Percentiles rank a stretch among this genome's conserved stretches.
phyloP scores from a whole-genome alignment of 2,888 invertebrate genomes.

The Mamestra brassicae region DNA sequence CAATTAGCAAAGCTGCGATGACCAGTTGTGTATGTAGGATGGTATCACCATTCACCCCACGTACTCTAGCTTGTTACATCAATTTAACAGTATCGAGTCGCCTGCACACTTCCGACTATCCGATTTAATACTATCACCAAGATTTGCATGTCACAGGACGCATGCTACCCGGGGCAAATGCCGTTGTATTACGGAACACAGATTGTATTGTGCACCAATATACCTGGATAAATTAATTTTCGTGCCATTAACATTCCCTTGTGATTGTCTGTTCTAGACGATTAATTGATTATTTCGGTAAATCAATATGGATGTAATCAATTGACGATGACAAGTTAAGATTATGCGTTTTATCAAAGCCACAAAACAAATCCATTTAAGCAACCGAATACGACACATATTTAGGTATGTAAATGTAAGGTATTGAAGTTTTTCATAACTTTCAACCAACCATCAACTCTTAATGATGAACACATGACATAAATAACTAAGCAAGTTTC shows the following conservation, averaged over 20 bases:
- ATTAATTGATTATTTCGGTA: slow-evolving; percentile 49
- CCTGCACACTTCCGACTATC: slow-evolving; percentile 81
- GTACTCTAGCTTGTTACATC: slow-evolving; percentile 84
- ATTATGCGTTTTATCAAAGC: neutral
- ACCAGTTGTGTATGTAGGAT: slow-evolving; percentile 67
- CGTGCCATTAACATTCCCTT: slow-evolving; percentile 69
- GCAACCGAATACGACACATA: neutral
- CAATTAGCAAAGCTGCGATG: slow-evolving; percentile 80
- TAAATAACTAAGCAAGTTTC: slow-evolving; percentile 7
- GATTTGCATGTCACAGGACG: slow-evolving; percentile 90
- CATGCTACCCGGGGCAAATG: slow-evolving; percentile 78
- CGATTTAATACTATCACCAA: slow-evolving; percentile 89
- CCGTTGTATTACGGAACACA: slow-evolving; percentile 78
- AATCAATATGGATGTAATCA: slow-evolving; percentile 21
- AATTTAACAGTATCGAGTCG: slow-evolving; percentile 80
- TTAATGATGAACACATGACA: slow-evolving; percentile 4
- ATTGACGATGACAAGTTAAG: neutral
- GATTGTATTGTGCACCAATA: slow-evolving; percentile 78
- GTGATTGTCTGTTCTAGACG: slow-evolving; percentile 48
- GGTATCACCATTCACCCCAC: slow-evolving; percentile 74
- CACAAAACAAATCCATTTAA: neutral
- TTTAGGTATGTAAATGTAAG: neutral
- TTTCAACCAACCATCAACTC: neutral
- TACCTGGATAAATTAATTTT: slow-evolving; percentile 79
- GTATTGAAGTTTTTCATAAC: slow-evolving; percentile 25